A percentile compares a stretch with the other conserved stretches of the same genome.
phyloP scores from a whole-genome alignment of 2,888 invertebrate species.

The Pheosia gnoma region DNA sequence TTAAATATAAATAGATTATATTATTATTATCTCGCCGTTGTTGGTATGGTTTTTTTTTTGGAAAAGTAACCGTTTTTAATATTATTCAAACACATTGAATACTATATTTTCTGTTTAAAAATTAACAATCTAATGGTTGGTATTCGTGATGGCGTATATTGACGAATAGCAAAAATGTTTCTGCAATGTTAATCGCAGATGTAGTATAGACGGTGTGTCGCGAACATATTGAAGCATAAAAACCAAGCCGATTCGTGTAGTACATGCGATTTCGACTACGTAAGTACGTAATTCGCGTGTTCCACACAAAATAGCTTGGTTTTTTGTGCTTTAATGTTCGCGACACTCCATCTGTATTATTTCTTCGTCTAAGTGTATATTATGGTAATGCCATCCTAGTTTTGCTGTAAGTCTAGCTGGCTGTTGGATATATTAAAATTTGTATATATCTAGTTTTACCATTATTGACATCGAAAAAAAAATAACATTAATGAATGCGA shows the following conservation, averaged over 20 bases:
- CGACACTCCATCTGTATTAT: too few relatives aligned
- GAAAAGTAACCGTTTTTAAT: constrained; percentile 74
- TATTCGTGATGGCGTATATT: constrained; percentile 9
- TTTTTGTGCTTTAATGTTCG: too few relatives aligned
- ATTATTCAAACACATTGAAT: constrained; percentile 70
- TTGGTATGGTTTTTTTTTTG: constrained; percentile 59
- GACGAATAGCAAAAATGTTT: background rate
- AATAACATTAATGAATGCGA: constrained; percentile 34
- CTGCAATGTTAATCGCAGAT: background rate
- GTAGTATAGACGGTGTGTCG: too few relatives aligned
- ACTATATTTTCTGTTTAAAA: constrained; percentile 47
- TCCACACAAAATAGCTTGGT: too few relatives aligned
- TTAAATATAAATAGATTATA: constrained; percentile 70
- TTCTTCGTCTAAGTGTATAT: background rate
- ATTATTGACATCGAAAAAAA: constrained; percentile 37
- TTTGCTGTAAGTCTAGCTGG: constrained; percentile 31
- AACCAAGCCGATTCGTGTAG: too few relatives aligned
- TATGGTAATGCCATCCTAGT: constrained; percentile 15
- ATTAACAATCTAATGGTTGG: constrained; percentile 15
- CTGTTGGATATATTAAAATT: constrained; percentile 27
- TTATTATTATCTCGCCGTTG: constrained; percentile 69
- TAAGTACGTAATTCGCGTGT: too few relatives aligned
- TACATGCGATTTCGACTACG: too few relatives aligned
- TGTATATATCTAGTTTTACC: constrained; percentile 21
- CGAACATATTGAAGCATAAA: too few relatives aligned